These are phyloP conservation scores for Bombus confusus DNA, from an alignment of 1,140 invertebrate species.

Conservation along the genomic window DNA sequence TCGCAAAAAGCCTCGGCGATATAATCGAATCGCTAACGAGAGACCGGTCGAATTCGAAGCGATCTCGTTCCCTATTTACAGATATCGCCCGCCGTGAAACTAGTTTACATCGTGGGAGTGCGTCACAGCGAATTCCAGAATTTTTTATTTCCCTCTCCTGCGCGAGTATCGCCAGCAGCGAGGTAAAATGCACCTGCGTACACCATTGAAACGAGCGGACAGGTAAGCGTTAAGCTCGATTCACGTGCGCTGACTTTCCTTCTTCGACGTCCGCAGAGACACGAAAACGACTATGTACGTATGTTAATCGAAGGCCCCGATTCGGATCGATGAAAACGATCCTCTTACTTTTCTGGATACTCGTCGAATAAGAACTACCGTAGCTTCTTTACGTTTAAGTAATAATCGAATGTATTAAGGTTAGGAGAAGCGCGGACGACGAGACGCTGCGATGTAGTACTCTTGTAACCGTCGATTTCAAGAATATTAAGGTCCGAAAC, in stretches of 20 bases:
- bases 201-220: slow-evolving; percentile 36
- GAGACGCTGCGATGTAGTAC: not conserved
- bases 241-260: slow-evolving; percentile 27
- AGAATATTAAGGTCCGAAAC: not conserved
- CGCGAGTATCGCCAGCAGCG: slow-evolving; percentile 34
- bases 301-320: not conserved
- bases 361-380: not conserved
- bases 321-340: not conserved
- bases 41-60: slow-evolving; percentile 13
- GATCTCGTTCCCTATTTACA: slow-evolving; percentile 31
- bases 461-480: not conserved
- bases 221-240: slow-evolving; percentile 41
- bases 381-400: not conserved
- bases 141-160: not conserved
- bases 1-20: slow-evolving; percentile 7
- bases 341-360: not conserved
- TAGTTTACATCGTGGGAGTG: slow-evolving; percentile 57
- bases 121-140: slow-evolving; percentile 55
- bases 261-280: not conserved
- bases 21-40: not conserved
- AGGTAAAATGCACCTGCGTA: slow-evolving; percentile 50
- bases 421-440: not conserved
- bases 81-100: slow-evolving; percentile 41
- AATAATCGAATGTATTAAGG: slow-evolving; percentile 2
- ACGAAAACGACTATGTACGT: not conserved